These are phyloP conservation scores for Dissostichus mawsoni DNA, from an alignment of 2,113 vertebrate genomes.

Conservation along the genomic window DNA sequence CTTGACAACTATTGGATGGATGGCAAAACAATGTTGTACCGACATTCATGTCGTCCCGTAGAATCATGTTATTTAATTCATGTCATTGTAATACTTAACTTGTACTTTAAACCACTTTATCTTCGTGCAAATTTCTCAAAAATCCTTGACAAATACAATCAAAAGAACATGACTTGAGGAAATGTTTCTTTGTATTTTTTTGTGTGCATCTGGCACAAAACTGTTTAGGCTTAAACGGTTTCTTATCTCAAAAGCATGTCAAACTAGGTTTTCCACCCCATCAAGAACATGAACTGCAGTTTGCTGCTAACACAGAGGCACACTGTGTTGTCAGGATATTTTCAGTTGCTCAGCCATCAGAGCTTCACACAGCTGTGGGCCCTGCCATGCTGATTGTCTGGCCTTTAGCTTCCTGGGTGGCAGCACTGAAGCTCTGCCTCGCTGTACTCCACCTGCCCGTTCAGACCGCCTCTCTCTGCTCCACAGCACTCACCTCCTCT, in stretches of 20 bases:
- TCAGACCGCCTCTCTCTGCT: constrained; percentile 56
- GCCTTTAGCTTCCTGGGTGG: constrained; percentile 76
- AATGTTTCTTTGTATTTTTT: not conserved
- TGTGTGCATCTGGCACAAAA: not conserved
- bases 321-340: constrained; percentile 40
- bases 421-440: constrained; percentile 65
- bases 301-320: constrained; percentile 27
- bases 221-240: not conserved
- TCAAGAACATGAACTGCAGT: constrained; percentile 13
- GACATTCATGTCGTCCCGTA: not conserved
- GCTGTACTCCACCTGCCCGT: constrained; percentile 53
- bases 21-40: not conserved
- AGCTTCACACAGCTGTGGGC: constrained; percentile 58
- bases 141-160: not conserved
- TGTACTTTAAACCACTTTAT: not conserved
- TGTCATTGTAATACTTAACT: not conserved
- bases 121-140: not conserved
- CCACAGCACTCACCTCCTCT: constrained; percentile 63
- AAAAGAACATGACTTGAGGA: not conserved
- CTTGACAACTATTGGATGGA: not conserved
- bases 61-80: not conserved
- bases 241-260: not conserved
- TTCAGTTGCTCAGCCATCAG: constrained; percentile 48
- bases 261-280: not conserved
- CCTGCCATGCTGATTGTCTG: constrained; percentile 74